phyloP scores from a whole-genome alignment of 2,797 vertebrate species.

The Acrossocheilus wenchowensis region DNA sequence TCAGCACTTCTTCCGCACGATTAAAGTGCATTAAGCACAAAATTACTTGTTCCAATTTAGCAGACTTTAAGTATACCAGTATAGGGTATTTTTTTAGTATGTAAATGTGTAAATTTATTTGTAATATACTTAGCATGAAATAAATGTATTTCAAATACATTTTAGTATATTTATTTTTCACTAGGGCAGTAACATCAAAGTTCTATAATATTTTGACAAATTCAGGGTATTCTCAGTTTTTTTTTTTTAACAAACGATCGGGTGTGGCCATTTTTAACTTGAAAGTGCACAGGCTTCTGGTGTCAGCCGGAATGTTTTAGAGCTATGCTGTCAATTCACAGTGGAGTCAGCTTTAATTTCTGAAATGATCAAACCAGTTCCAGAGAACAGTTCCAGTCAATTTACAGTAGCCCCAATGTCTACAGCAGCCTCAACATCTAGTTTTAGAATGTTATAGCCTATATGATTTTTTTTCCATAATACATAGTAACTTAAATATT shows the following conservation, averaged over 20 bases:
- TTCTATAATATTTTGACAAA: not conserved
- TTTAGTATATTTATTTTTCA: not conserved
- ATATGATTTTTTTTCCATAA: not conserved
- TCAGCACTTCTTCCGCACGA: too few species aligned
- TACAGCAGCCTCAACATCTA: not conserved
- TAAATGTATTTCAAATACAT: not conserved
- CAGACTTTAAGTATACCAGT: too few species aligned
- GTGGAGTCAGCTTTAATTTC: not conserved
- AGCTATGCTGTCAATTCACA: not conserved
- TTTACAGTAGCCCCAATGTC: not conserved
- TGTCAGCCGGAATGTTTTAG: not conserved
- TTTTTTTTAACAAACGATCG: not conserved
- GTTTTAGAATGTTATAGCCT: not conserved
- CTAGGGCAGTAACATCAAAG: not conserved
- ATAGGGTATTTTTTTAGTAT: not conserved
- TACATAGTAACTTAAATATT: not conserved
- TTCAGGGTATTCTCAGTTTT: not conserved
- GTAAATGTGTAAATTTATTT: not conserved
- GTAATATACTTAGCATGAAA: not conserved
- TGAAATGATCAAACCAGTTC: not conserved
- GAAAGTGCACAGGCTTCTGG: not conserved
- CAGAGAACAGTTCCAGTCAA: not conserved
- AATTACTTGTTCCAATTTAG: too few species aligned
- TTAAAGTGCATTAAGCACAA: too few species aligned
- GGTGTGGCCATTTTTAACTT: not conserved